Evolutionary conservation across 2,113 vertebrate species (phyloP).

Genomic region (Pelecanoides urinatrix): DNA sequence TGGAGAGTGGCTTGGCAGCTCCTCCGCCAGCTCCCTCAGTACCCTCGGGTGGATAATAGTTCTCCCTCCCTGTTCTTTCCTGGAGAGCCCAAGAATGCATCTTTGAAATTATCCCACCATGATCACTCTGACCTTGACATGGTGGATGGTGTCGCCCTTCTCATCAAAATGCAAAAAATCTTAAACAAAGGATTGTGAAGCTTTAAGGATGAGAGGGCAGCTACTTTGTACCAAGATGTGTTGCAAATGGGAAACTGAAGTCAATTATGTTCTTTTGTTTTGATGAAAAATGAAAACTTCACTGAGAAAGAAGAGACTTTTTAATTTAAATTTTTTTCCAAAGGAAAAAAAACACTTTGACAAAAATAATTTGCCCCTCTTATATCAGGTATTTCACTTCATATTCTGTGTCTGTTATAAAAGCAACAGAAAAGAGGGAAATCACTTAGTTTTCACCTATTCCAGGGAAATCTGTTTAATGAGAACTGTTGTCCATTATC

Average conservation of each 20-base stretch:
- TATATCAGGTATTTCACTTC: background rate
- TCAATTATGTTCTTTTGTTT: background rate
- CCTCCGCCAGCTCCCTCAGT: too few relatives aligned
- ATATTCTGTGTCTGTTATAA: background rate
- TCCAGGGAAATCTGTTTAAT: background rate
- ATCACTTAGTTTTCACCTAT: background rate
- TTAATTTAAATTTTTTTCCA: background rate
- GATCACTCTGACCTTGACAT: background rate
- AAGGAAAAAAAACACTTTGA: background rate
- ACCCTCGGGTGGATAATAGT: too few relatives aligned
- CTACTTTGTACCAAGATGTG: background rate
- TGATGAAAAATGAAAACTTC: background rate
- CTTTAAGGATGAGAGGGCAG: background rate
- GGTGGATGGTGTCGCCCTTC: background rate
- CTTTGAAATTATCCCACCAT: background rate
- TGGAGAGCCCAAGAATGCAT: background rate
- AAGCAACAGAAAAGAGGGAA: background rate
- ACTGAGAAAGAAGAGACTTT: background rate
- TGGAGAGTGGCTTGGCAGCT: too few relatives aligned
- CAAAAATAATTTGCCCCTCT: background rate
- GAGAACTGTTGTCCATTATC: background rate
- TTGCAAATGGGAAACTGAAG: background rate
- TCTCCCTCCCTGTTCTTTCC: background rate
- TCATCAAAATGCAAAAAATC: background rate
- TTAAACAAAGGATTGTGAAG: background rate